Conservation (phyloP, 2,113 vertebrate species). For the Dromas ardeola region DNA sequence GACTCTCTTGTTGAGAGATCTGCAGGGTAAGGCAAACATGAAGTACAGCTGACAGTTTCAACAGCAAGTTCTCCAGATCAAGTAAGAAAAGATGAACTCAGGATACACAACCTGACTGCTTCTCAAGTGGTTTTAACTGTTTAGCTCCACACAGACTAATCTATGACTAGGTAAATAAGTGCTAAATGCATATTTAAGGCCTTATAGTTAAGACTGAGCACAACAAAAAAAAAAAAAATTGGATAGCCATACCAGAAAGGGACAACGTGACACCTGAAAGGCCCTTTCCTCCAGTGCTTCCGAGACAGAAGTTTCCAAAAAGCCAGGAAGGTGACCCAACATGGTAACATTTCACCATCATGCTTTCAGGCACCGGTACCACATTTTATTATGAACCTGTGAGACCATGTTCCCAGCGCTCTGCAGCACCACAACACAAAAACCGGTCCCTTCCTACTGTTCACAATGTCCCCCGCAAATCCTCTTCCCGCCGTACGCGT, state of each 20-base stretch:
- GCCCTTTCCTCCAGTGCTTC: neutral
- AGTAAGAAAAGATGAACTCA: neutral
- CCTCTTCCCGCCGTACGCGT: neutral
- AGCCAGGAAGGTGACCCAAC: neutral
- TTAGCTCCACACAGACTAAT: neutral
- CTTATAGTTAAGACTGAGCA: neutral
- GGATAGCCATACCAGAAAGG: accelerated
- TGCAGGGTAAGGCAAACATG: neutral
- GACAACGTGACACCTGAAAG: neutral
- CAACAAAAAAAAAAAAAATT: accelerated
- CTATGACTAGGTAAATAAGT: neutral
- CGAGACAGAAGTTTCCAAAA: neutral
- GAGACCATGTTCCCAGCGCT: neutral
- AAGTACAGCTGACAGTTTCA: neutral
- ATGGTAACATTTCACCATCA: accelerated
- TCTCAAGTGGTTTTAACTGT: neutral
- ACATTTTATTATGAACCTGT: neutral
- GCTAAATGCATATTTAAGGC: neutral
- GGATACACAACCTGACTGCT: neutral
- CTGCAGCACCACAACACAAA: neutral
- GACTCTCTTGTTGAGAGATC: neutral
- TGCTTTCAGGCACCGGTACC: neutral
- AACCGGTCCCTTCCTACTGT: accelerated
- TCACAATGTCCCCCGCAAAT: neutral
- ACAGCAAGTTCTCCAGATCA: neutral